Evolutionary conservation across 2,113 vertebrate genomes (phyloP), one percentile per base, ranked within the genome.

Genomic region (Lathamus discolor): DNA sequence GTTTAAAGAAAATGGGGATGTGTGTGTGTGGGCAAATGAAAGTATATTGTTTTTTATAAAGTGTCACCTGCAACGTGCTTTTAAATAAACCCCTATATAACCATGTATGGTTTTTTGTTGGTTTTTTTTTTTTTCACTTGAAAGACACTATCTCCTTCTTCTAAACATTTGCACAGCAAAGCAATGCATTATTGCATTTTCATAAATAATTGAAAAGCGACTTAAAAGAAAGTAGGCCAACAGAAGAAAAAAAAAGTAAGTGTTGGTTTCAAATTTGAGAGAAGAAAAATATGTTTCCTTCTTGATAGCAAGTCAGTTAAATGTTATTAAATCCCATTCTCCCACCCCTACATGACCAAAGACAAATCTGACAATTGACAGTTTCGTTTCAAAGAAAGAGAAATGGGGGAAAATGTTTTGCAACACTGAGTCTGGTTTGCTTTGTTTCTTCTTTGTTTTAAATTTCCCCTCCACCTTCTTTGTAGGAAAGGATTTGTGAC

Each of bases 161-260:
- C 91, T 97, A 95, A 97, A 97, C 95, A 96, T 96, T 93, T 95
- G 87, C 80, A 85, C 96, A 97, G 96, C 93, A 97, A 97, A 97
- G 95, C 97, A 97, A 97, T 97, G 96, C 96, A 96, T 97, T 97
- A 96, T 96, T 97, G 96, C 74, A 90, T 97, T 97, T 98, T 97
- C 97, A 98, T 98, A 97, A 97, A 98, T 98, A 98, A 98, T 98
- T 98, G 93, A 98, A 97, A 97, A 96, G 96, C 91, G 96, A 97
- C 96, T 97, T 97, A 93, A 97, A 97, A 93, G 92, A 97, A 98
- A 98, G 96, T 97, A 98, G 97, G 96, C 94, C 97, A 98, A 66
- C 74, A 75, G 49, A 64, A 87, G 73, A 83, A 93, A 89, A 90
- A 90, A 89, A 83, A 90, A 84, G 76, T 66, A 96, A 96, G 93